Evolutionary conservation across 2,888 invertebrate genomes (phyloP).

Genomic region (Arrhopalites spinosus): DNA sequence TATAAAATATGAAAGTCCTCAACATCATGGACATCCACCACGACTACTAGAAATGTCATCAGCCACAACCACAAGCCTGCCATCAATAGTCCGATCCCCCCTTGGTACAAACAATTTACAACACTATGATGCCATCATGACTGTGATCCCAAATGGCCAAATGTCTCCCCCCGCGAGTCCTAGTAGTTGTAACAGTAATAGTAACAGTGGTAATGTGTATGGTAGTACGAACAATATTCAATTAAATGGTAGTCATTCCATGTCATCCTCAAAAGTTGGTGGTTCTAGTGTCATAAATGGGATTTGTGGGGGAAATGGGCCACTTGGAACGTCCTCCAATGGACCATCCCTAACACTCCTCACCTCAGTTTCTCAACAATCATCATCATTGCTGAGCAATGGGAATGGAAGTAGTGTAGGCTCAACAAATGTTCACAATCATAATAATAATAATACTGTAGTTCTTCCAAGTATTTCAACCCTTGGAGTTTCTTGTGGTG

Average conservation of each 20-base stretch:
- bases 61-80: neutral
- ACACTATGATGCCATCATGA: slow-evolving; percentile 58
- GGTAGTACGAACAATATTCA: too few relatives aligned
- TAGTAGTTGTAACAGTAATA: neutral
- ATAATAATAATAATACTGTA: neutral
- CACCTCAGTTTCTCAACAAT: neutral
- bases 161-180: slow-evolving; percentile 62
- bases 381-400: slow-evolving; percentile 35
- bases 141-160: slow-evolving; percentile 58
- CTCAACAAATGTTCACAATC: slow-evolving; percentile 28
- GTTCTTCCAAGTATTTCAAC: slow-evolving; percentile 52
- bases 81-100: neutral
- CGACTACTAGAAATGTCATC: slow-evolving; percentile 5
- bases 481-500: slow-evolving; percentile 47
- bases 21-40: slow-evolving; percentile 1
- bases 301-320: neutral
- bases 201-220: slow-evolving; percentile 5
- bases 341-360: neutral
- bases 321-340: neutral
- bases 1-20: neutral
- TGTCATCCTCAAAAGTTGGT: slow-evolving; percentile 1
- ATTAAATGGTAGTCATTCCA: slow-evolving; percentile 13
- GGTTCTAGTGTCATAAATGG: slow-evolving; percentile 3
- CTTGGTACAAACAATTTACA: slow-evolving; percentile 15
- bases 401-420: slow-evolving; percentile 17